Conservation (phyloP, 2,888 invertebrate species). For the Micoletzkya japonica region DNA sequence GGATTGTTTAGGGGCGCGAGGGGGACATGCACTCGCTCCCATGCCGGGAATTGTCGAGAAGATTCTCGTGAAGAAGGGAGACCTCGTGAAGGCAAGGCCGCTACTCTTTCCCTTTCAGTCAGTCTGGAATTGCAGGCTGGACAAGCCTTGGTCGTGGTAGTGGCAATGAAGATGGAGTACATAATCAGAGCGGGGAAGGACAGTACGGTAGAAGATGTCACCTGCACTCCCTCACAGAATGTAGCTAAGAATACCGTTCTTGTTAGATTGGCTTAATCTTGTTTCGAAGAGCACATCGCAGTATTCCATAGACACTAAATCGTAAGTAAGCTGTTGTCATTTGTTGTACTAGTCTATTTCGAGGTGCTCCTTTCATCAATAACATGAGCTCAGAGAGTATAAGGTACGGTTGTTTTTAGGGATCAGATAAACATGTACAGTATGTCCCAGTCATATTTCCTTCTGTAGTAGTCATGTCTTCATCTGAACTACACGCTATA, state of each 20-base stretch:
- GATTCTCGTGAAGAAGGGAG: conserved; percentile 80
- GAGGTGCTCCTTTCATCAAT: too few relatives aligned
- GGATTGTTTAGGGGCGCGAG: conserved; percentile 25
- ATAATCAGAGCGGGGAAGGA: conserved; percentile 71
- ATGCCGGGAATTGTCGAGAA: conserved; percentile 96
- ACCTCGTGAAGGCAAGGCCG: conserved; percentile 70
- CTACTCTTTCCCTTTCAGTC: background rate
- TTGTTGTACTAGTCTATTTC: too few relatives aligned
- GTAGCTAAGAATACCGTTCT: conserved; percentile 56
- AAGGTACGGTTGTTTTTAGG: too few relatives aligned
- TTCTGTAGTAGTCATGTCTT: too few relatives aligned
- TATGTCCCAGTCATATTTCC: too few relatives aligned
- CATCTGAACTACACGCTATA: too few relatives aligned
- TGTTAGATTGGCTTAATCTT: conserved; percentile 50
- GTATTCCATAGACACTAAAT: too few relatives aligned
- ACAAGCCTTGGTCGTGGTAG: conserved; percentile 87
- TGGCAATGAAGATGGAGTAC: conserved; percentile 99
- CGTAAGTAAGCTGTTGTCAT: too few relatives aligned
- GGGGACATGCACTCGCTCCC: conserved; percentile 73
- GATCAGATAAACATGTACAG: too few relatives aligned
- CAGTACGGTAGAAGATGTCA: conserved; percentile 46
- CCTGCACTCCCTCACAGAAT: conserved; percentile 53
- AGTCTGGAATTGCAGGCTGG: conserved; percentile 70
- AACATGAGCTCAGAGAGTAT: too few relatives aligned
- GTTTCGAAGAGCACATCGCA: too few relatives aligned